A percentile compares a stretch with the other conserved stretches of the same genome.
Evolutionary conservation across 2,113 vertebrate genomes (phyloP).

Genomic region (Oreochromis niloticus): DNA sequence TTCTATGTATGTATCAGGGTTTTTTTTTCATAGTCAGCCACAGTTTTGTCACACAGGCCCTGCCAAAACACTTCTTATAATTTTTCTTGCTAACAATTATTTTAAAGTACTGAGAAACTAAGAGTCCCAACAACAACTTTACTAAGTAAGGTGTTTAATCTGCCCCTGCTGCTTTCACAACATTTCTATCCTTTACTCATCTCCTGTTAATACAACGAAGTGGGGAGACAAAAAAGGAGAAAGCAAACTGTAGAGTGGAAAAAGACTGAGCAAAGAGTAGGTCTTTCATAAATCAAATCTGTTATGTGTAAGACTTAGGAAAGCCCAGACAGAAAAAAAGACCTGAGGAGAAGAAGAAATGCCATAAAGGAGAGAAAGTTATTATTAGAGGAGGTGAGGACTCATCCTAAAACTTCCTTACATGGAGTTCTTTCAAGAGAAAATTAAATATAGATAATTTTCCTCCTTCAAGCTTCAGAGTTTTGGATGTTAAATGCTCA

Average conservation of each 20-base stretch:
- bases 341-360: neutral
- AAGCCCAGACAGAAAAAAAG: neutral
- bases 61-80: neutral
- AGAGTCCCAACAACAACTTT: neutral
- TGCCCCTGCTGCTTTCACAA: neutral
- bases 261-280: neutral
- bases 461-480: neutral
- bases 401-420: neutral
- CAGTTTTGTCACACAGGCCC: neutral
- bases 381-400: neutral
- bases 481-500: constrained; percentile 8
- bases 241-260: neutral
- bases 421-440: neutral
- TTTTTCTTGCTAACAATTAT: neutral
- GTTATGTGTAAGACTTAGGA: neutral
- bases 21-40: neutral
- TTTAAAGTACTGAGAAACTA: neutral
- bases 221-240: neutral
- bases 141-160: neutral
- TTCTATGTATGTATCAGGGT: neutral
- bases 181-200: neutral
- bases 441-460: neutral
- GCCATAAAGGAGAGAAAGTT: neutral
- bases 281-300: constrained; percentile 9
- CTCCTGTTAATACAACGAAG: neutral